Percentiles rank a stretch among this genome's conserved stretches.
phyloP scores from a whole-genome alignment of 2,888 invertebrate genomes.

The Actias luna region DNA sequence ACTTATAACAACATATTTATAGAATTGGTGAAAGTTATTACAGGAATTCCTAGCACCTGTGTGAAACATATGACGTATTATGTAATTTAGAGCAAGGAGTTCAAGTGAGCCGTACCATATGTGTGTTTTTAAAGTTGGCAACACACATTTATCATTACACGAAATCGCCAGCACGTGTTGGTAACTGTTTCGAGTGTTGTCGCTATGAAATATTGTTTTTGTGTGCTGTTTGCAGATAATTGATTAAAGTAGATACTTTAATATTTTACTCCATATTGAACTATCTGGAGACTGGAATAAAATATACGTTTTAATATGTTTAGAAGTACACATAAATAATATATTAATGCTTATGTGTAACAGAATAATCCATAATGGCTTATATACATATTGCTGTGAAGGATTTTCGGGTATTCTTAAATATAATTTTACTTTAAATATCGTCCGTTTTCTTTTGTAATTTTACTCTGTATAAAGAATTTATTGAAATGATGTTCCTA shows the following conservation, averaged over 20 bases:
- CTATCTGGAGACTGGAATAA: background rate
- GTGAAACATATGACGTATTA: background rate
- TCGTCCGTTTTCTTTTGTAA: no score
- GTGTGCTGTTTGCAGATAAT: background rate
- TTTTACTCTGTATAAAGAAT: no score
- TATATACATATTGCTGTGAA: no score
- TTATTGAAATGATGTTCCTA: no score
- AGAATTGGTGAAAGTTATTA: background rate
- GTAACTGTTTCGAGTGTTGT: constrained; percentile 6
- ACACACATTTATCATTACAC: constrained; percentile 5
- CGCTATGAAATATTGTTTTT: background rate
- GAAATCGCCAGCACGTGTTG: constrained; percentile 3
- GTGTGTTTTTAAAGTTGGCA: constrained; percentile 10
- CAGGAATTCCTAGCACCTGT: constrained; percentile 1
- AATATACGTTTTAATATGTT: background rate
- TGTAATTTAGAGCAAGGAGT: background rate
- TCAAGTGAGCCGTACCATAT: background rate
- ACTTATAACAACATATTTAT: background rate
- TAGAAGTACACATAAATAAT: background rate
- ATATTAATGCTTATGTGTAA: no score
- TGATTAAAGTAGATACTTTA: background rate
- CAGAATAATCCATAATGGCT: no score
- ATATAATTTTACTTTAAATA: no score
- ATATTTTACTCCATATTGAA: background rate
- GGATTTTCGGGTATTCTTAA: no score